Conservation (phyloP, 2,113 vertebrate genomes). For the Anoura caudifer region DNA sequence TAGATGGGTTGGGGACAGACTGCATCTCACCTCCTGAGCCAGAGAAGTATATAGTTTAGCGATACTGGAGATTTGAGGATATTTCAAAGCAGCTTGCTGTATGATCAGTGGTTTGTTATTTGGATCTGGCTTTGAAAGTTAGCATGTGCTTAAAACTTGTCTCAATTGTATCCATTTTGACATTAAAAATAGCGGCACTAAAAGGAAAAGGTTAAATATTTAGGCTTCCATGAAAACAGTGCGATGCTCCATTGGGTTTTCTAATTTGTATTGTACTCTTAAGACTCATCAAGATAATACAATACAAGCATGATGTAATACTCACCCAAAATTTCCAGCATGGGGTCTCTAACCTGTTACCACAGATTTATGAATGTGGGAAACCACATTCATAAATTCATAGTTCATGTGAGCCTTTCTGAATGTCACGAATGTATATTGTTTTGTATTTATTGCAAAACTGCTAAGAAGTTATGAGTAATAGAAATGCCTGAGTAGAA, state of each 20-base stretch:
- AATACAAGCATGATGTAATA: background rate
- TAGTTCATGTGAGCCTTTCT: background rate
- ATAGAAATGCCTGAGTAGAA: conserved; percentile 18
- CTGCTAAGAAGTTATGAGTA: background rate
- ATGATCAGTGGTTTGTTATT: background rate
- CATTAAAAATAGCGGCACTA: background rate
- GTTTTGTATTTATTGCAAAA: conserved; percentile 22
- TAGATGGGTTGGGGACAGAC: background rate
- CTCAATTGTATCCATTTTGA: background rate
- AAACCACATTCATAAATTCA: background rate
- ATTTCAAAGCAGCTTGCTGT: background rate
- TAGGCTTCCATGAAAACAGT: background rate
- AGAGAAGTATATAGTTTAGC: background rate
- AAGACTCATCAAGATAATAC: background rate
- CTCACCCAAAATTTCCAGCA: background rate
- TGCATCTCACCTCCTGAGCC: background rate
- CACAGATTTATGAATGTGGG: background rate
- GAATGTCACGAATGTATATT: background rate
- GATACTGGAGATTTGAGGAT: background rate
- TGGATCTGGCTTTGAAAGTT: conserved; percentile 3
- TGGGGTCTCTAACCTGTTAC: background rate
- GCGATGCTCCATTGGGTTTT: background rate
- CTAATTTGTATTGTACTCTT: background rate
- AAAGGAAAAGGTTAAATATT: background rate
- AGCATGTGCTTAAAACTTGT: background rate